Evolutionary conservation across 2,888 invertebrate species (phyloP).

Genomic region (Cabera pusaria): DNA sequence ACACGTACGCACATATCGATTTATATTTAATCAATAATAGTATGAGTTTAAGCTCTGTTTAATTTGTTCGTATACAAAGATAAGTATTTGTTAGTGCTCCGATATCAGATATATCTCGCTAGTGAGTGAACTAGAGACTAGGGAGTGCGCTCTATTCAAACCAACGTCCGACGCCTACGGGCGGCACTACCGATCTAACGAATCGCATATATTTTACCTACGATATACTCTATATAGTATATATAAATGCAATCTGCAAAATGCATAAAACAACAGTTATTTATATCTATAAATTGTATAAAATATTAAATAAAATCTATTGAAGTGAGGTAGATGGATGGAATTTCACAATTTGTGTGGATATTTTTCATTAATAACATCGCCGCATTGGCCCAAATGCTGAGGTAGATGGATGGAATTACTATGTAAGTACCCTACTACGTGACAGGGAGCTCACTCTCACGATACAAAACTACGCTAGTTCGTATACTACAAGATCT

Average conservation of each 20-base stretch:
- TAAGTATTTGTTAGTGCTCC: constrained; percentile 64
- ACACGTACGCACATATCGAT: constrained; percentile 62
- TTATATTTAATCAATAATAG: constrained; percentile 57
- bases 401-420: constrained; percentile 85
- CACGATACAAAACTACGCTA: constrained; percentile 72
- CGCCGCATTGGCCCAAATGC: constrained; percentile 80
- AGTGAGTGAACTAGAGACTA: constrained; percentile 65
- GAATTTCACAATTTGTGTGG: constrained; percentile 85
- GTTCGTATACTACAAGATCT: constrained; percentile 60
- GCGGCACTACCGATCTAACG: constrained; percentile 75
- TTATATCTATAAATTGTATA: constrained; percentile 82
- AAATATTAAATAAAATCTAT: constrained; percentile 84
- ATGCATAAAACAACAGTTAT: constrained; percentile 83
- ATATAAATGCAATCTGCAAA: constrained; percentile 83
- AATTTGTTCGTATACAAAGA: constrained; percentile 81
- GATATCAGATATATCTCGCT: constrained; percentile 43
- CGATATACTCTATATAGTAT: constrained; percentile 80
- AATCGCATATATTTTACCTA: constrained; percentile 79
- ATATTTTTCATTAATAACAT: constrained; percentile 70
- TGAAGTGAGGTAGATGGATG: constrained; percentile 89
- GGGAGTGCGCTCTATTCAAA: constrained; percentile 66
- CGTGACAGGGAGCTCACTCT: constrained; percentile 71
- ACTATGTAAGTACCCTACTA: constrained; percentile 76
- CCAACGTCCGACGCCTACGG: constrained; percentile 55
- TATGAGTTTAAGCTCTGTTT: constrained; percentile 78